Base-by-base conservation (phyloP, 2,888 invertebrate genomes). In the Hartigia nigra region DNA sequence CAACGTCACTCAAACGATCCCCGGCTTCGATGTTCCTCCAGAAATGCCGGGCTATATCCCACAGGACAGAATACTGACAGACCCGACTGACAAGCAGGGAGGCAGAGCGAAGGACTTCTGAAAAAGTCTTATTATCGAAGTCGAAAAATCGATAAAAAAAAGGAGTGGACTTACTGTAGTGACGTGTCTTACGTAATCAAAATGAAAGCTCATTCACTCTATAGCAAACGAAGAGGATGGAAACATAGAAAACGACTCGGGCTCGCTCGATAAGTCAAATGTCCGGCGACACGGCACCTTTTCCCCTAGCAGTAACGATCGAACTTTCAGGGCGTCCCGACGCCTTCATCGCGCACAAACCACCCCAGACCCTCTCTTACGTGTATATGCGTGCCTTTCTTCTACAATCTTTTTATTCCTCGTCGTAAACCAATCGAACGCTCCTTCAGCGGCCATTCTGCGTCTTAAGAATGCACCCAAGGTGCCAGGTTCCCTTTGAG, bases 1-100 rank as follows among this genome's bases (percentile, higher is more conserved):
- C 83, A 85, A 55, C 55, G 55, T 55, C 55, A 55, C 55, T 55
- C 55, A 55, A 55, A 55, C 55, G 55, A 55, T 23, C 55, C 55
- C 55, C 55, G 55, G 23, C 23, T 55, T 55, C 9, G 23, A 23
- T 55, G 55, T 82, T 55, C 55, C 55, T 9, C 23, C 2, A 55
- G 55, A 55, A 55, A 55, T 2, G 55, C 80, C n/a, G 74, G 55
- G 31, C 77, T 34, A 36, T 70, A 39, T 70, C 77, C 70, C 74
- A 70, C 77, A 69, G 80, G 76, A 76, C 31, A n/a, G 72, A 72
- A 79, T 74, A 69, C 74, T 55, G 55, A 55, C 23, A 23, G 23
- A 23, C 2, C 55, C 23, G 55, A 23, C 9, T 23, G 55, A 9
- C 23, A 69, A 34, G 39, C 37, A 36, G 55, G 77, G 78, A 36